Base-by-base conservation (phyloP, 2,797 vertebrate genomes). In the Phrynocephalus vlangalii region DNA sequence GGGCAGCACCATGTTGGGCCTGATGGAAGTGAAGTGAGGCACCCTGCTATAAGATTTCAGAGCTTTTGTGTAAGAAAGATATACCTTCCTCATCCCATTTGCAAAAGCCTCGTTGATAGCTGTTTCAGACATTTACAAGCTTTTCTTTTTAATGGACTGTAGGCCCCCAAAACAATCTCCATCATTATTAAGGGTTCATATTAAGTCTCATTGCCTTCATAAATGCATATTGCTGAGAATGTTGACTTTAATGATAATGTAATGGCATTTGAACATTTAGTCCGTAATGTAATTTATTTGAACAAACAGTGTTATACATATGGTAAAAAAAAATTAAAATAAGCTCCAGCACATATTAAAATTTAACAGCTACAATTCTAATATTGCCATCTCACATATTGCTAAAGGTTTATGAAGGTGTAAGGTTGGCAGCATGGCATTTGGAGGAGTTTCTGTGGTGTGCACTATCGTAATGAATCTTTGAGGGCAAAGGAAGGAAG, bases 251-350 rank as follows among this genome's bases (percentile, higher is more conserved):
- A 90, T 89, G 75, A 72, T 85, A 87, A 89, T n/a, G 4, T 6
- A 30, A 88, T 92, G 72, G 63, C 89, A 91, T 91, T 86, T 88
- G 70, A 90, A 84, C 44, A 67, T n/a, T 79, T 88, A 83, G 16
- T 83, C 50, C 71, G 22, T 88, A 89, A 71, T 0, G 3, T 30
- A 67, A 1, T 89, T 87, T 90, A 76, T 91, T 84, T 77, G 33
- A 89, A 76, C 30, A 56, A 83, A 79, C 0, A 15, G n/a, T 79
- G 81, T 89, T 91, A 84, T 85, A 88, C 33, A 33, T 82, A 28
- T 86, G 52, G 9, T 68, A 90, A 91, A 91, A 91, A 91, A 70
- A 88, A 71, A 78, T 75, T 88, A 78, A 86, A 89, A 87, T 60
- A 26, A 90, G 84, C 4, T 80, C 28, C 72, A 85, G 78, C 3